Conservation (phyloP, 2,888 invertebrate species). For the Xestia rhomboidea region DNA sequence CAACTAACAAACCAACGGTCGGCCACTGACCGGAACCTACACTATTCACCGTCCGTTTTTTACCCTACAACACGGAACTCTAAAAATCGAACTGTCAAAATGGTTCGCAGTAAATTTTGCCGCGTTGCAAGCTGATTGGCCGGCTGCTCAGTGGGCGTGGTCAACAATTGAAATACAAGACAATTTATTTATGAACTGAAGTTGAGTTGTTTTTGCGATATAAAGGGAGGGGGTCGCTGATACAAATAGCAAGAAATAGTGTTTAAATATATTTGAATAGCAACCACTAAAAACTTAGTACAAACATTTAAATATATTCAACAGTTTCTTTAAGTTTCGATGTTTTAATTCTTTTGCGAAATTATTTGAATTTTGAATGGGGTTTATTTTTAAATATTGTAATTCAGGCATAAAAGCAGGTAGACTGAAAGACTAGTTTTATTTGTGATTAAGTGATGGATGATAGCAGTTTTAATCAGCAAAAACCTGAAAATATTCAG, state of each 20-base stretch:
- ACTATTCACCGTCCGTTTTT: conserved; percentile 47
- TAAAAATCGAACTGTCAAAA: conserved; percentile 89
- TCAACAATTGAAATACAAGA: conserved; percentile 80
- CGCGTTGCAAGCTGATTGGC: conserved; percentile 82
- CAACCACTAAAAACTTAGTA: conserved; percentile 41
- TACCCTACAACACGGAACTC: conserved; percentile 65
- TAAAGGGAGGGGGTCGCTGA: conserved; percentile 46
- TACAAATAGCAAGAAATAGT: conserved; percentile 56
- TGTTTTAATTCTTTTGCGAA: conserved; percentile 14
- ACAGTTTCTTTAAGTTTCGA: conserved; percentile 36
- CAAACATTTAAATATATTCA: conserved; percentile 47
- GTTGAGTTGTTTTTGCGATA: conserved; percentile 79
- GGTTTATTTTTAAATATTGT: conserved; percentile 16
- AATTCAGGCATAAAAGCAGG: neutral
- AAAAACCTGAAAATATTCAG: too few relatives aligned
- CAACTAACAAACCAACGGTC: conserved; percentile 18
- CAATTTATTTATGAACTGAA: conserved; percentile 88
- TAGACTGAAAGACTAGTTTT: neutral
- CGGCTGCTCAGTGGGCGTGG: conserved; percentile 81
- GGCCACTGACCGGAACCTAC: conserved; percentile 40
- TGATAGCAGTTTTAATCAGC: neutral
- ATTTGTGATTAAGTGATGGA: conserved; percentile 5
- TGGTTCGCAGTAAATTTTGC: conserved; percentile 88
- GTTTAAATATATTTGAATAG: conserved; percentile 64
- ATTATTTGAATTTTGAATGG: conserved; percentile 28